Evolutionary conservation across 2,888 invertebrate species (phyloP), one percentile per base, ranked within the genome.

Genomic region (Hirtodrosophila confusa): DNA sequence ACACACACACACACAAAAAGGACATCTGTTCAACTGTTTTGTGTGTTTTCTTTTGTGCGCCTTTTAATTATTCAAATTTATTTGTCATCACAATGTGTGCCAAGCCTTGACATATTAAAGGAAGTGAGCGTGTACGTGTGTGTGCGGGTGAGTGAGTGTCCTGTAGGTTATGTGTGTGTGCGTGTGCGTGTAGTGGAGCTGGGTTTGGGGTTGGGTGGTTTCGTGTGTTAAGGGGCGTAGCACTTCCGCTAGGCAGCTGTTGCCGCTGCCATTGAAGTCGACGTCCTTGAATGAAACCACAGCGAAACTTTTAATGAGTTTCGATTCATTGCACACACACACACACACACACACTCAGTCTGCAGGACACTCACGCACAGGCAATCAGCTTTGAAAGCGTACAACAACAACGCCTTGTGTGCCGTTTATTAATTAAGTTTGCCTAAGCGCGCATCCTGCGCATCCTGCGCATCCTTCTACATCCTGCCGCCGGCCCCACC

Each of bases 221-320:
- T 76, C 62, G 54, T 72, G 55, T 61, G 11, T 35, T n/a, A 44
- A 36, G 58, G 57, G 47, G 49, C 33, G 44, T 48, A 29, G 29
- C 53, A 78, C 50, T 58, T 72, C 57, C 69, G 45, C 31, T 23
- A 47, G 61, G 41, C 77, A 64, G 78, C 78, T 75, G 78, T 57
- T 77, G 63, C 51, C 43, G 48, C 45, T 33, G 49, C 51, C 67
- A 36, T 53, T 35, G 41, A 35, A 17, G 70, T 40, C 47, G 39
- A 11, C 45, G 55, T 51, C 39, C 56, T 70, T 66, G 58, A 73
- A 67, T 68, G 55, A 67, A 86, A 71, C 82, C 88, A 53, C 80
- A 83, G 88, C 64, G 66, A 69, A 84, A 84, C 72, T 86, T 88
- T 84, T 88, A 84, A 84, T 84, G 88, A 84, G 88, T 84, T 88